Conservation (phyloP, 2,797 vertebrate genomes). For the Molossus molossus region DNA sequence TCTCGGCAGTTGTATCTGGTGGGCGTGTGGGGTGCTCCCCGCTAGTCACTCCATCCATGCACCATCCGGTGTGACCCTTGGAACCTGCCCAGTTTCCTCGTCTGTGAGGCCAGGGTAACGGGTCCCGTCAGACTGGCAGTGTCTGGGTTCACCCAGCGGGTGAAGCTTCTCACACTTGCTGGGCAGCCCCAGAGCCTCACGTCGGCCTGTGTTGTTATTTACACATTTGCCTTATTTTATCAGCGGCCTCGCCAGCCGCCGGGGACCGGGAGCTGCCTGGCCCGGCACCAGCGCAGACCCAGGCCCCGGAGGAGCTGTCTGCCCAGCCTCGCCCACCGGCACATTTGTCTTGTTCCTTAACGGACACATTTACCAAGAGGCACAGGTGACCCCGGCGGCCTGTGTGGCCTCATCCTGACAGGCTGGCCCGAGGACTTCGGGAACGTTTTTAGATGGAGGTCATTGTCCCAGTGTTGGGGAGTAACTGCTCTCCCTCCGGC, state of each 20-base stretch:
- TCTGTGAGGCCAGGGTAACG: not conserved
- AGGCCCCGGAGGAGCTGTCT: no score
- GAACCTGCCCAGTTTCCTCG: not conserved
- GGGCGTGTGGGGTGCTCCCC: not conserved
- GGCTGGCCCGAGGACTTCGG: not conserved
- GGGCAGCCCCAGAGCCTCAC: not conserved
- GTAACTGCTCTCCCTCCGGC: not conserved
- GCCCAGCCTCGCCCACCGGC: accelerated
- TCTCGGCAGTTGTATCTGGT: accelerated
- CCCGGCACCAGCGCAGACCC: not conserved
- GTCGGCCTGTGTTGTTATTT: not conserved
- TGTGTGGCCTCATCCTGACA: conserved; percentile 52
- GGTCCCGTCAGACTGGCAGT: not conserved
- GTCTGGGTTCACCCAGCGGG: accelerated
- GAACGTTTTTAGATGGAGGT: conserved; percentile 71
- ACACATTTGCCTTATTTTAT: not conserved
- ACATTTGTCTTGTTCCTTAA: not conserved
- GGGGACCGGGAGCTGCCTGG: not conserved
- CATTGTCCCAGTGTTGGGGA: conserved; percentile 33
- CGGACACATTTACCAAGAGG: not conserved
- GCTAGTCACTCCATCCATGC: not conserved
- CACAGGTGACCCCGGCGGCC: conserved; percentile 56
- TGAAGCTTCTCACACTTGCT: not conserved
- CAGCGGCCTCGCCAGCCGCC: not conserved
- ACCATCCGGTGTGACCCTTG: accelerated